Base-by-base conservation (phyloP, 2,888 invertebrate species). In the Helicoverpa assulta region DNA sequence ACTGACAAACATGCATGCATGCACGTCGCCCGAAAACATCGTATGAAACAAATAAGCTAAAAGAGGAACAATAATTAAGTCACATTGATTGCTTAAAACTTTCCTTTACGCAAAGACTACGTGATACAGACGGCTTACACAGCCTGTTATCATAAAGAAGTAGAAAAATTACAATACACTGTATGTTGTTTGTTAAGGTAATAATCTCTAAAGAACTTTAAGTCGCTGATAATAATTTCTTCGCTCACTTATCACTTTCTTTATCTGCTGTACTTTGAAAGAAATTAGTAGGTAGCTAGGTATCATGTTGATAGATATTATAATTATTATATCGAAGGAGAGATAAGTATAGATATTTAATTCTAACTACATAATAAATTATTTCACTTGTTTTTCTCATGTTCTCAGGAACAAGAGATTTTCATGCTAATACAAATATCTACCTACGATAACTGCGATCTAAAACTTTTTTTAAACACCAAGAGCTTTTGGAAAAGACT, bases 131-230 rank as follows among this genome's bases (percentile, higher is more conserved):
- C 18, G 33, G 56, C 53, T 60, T 58, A 67, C 33, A 62, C 54
- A 61, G 40, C 16, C 7, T 33, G 51, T 76, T 80, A 77, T 80
- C 77, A 52, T 47, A 47, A 61, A 52, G 37, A 66, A 70, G 10
- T 37, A 70, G 54, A 65, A 65, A 80, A 61, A 61, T 40, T 62
- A 72, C 8, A 16, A 29, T 33, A 40, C 40, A 40, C 40, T 10
- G 8, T 26, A 21, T 52, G 19, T 81, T 81, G 81, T 78, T 81
- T 78, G 54, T 65, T 50, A 21, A 54, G 26, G 56, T 43, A 54
- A n/a, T 80, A 70, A 78, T 71, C 70, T 75, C 26, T 76, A 55
- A 71, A 80, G 71, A 67, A 81, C 81, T 70, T 80, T 80, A 58
- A 69, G 59, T 70, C 63, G 19, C 43, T n/a, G 81, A 80, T 77